phyloP scores from a whole-genome alignment of 2,888 invertebrate species.

The Stomorhina lunata region DNA sequence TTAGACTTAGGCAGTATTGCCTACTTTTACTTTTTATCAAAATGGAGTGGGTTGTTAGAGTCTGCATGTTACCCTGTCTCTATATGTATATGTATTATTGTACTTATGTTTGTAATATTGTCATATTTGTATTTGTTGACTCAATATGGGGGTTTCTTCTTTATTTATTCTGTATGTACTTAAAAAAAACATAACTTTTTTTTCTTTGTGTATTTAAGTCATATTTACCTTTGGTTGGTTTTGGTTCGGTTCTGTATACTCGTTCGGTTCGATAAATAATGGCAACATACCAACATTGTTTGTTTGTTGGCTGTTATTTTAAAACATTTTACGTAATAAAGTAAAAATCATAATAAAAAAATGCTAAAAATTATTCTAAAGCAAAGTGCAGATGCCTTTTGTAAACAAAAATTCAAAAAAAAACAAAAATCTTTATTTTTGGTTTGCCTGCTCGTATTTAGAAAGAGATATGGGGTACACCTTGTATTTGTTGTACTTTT shows the following conservation, averaged over 20 bases:
- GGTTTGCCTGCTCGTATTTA: neutral
- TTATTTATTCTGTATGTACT: constrained; percentile 32
- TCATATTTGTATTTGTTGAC: neutral
- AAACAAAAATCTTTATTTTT: constrained; percentile 11
- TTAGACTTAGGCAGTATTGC: too few species aligned
- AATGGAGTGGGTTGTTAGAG: neutral
- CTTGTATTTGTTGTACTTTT: neutral
- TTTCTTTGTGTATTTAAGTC: constrained; percentile 34
- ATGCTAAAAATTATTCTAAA: constrained; percentile 38
- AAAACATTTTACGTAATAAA: constrained; percentile 45
- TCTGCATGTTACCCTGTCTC: constrained; percentile 4
- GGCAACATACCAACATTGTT: constrained; percentile 44
- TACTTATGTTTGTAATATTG: constrained; percentile 16
- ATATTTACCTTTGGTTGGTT: constrained; percentile 57
- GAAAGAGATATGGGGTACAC: constrained; percentile 19
- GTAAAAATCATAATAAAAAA: constrained; percentile 10
- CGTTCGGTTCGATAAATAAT: constrained; percentile 57
- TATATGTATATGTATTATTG: constrained; percentile 6
- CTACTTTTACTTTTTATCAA: neutral
- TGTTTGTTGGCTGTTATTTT: constrained; percentile 32
- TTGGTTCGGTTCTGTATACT: neutral
- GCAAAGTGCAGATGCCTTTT: constrained; percentile 55
- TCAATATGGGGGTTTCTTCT: constrained; percentile 29
- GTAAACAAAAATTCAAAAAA: neutral
- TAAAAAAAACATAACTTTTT: too few species aligned